Evolutionary conservation across 2,888 invertebrate species (phyloP).

Genomic region (Lycophotia porphyrea): DNA sequence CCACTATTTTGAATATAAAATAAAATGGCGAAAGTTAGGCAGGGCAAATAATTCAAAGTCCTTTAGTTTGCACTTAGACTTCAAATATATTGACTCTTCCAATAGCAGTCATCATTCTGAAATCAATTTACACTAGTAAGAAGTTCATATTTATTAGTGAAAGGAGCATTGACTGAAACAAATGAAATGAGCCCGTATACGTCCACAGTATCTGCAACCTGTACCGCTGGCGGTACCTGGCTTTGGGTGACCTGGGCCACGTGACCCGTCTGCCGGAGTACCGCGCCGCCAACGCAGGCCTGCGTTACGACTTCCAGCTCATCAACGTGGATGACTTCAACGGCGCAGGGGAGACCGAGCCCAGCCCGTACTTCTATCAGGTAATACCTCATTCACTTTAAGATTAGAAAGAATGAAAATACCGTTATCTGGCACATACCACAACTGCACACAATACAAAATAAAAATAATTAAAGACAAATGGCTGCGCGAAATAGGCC

Average conservation of each 20-base stretch:
- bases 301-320: constrained; percentile 97
- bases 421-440: too few species aligned
- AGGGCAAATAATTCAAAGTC: neutral
- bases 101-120: neutral
- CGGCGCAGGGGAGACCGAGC: constrained; percentile 98
- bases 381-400: neutral
- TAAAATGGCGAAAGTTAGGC: too few species aligned
- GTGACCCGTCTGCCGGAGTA: constrained; percentile 96
- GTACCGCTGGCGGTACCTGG: constrained; percentile 99
- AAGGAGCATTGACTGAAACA: neutral
- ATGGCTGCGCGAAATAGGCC: too few species aligned
- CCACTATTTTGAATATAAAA: too few species aligned
- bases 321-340: constrained; percentile 99
- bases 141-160: neutral
- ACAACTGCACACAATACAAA: too few species aligned
- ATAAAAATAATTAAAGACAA: too few species aligned
- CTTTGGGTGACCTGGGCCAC: constrained; percentile 98
- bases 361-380: constrained; percentile 99
- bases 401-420: too few species aligned
- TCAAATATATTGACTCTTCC: neutral
- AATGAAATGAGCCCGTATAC: neutral
- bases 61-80: neutral
- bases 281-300: constrained; percentile 97
- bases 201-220: constrained; percentile 95
- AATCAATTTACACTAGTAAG: neutral